Conservation (phyloP, 2,888 invertebrate species). For the Fragum whitleyi region DNA sequence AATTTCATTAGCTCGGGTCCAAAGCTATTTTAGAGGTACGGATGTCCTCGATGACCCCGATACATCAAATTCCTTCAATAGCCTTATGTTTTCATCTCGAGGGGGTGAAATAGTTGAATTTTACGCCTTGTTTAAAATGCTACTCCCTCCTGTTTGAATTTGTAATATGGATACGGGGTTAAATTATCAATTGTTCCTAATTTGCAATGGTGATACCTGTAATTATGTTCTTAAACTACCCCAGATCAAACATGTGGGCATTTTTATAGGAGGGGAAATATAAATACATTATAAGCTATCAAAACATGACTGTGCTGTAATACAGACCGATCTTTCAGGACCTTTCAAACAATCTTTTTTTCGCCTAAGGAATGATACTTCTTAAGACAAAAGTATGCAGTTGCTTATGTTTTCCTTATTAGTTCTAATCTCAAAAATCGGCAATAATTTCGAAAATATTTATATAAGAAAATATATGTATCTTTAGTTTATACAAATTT, state of each 20-base stretch:
- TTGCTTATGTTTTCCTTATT: too few species aligned
- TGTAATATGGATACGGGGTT: slow-evolving; percentile 47
- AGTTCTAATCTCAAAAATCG: too few species aligned
- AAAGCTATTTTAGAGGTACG: slow-evolving; percentile 46
- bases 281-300: too few species aligned
- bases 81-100: slow-evolving; percentile 26
- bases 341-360: too few species aligned
- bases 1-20: slow-evolving; percentile 47
- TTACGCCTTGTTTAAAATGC: slow-evolving; percentile 56
- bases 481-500: too few species aligned
- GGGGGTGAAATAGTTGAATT: slow-evolving; percentile 50
- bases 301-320: too few species aligned
- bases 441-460: too few species aligned
- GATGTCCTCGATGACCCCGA: slow-evolving; percentile 49
- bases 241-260: slow-evolving; percentile 38
- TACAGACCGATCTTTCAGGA: too few species aligned
- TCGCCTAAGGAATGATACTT: too few species aligned
- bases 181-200: slow-evolving; percentile 65
- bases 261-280: too few species aligned
- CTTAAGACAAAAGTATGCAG: too few species aligned
- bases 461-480: too few species aligned
- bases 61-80: slow-evolving; percentile 44
- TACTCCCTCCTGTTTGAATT: slow-evolving; percentile 31
- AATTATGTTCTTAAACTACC: slow-evolving; percentile 47
- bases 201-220: slow-evolving; percentile 50